A percentile compares a stretch with the other conserved stretches of the same genome.
phyloP scores from a whole-genome alignment of 1,140 invertebrate species.

The Lysiphlebus fabarum region DNA sequence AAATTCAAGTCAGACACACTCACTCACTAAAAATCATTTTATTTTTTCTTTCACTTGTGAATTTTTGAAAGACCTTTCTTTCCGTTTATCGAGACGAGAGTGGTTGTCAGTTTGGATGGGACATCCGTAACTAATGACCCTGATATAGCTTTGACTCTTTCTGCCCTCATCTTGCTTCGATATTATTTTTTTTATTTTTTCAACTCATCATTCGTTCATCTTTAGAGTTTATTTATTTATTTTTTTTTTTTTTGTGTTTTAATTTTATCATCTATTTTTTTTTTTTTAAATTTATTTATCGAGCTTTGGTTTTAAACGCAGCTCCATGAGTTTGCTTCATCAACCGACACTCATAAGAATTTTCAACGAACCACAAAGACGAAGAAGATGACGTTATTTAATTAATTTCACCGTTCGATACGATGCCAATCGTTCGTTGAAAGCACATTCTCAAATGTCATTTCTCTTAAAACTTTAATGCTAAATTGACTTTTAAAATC shows the following conservation, averaged over 20 bases:
- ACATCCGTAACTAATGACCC: slow-evolving; percentile 54
- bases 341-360: slow-evolving; percentile 40
- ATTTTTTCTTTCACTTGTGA: slow-evolving; percentile 25
- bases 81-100: slow-evolving; percentile 50
- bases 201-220: slow-evolving; percentile 20
- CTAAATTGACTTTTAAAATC: neutral
- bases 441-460: slow-evolving; percentile 36
- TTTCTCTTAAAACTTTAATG: too few species aligned
- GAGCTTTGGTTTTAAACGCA: slow-evolving; percentile 7
- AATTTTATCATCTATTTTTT: neutral
- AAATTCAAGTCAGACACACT: neutral
- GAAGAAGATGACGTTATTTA: slow-evolving; percentile 34
- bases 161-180: slow-evolving; percentile 29
- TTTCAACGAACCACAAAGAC: slow-evolving; percentile 30
- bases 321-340: slow-evolving; percentile 14
- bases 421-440: slow-evolving; percentile 31
- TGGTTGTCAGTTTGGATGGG: slow-evolving; percentile 45
- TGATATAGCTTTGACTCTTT: slow-evolving; percentile 43
- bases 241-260: slow-evolving; percentile 23
- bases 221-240: slow-evolving; percentile 29
- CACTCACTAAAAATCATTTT: slow-evolving; percentile 18
- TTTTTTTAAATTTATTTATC: slow-evolving; percentile 19
- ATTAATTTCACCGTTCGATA: slow-evolving; percentile 49
- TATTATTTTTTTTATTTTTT: slow-evolving; percentile 20
- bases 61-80: slow-evolving; percentile 29